phyloP scores from a whole-genome alignment of 2,888 invertebrate species.

The Arenicola marina region DNA sequence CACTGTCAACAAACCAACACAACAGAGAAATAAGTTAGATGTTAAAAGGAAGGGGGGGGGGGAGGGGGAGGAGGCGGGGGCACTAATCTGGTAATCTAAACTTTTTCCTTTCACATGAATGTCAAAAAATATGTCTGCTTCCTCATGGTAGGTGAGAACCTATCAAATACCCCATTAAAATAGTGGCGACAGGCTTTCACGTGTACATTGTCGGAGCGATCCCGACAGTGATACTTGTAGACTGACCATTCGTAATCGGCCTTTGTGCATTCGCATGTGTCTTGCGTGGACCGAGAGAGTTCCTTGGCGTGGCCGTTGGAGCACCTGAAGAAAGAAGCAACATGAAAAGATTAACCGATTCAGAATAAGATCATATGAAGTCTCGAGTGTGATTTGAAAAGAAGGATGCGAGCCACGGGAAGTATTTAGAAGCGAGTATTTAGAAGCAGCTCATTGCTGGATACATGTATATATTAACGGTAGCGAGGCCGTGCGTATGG shows the following conservation, averaged over 20 bases:
- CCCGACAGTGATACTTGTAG: neutral
- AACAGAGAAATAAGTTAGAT: neutral
- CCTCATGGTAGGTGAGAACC: neutral
- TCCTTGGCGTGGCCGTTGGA: slow-evolving; percentile 46
- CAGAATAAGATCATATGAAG: neutral
- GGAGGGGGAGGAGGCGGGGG: too few species aligned
- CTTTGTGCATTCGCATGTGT: slow-evolving; percentile 48
- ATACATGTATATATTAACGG: too few species aligned
- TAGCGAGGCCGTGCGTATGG: too few species aligned
- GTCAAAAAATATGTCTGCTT: too few species aligned
- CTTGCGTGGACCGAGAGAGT: slow-evolving; percentile 15
- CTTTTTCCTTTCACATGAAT: too few species aligned
- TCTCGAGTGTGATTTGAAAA: neutral
- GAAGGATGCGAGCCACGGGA: too few species aligned
- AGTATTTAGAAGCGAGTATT: too few species aligned
- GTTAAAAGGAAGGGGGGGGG: too few species aligned
- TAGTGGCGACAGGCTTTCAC: too few species aligned
- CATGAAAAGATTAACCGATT: neutral
- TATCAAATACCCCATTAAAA: neutral
- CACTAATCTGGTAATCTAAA: too few species aligned
- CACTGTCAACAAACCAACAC: slow-evolving; percentile 40
- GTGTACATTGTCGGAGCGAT: neutral
- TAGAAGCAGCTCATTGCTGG: too few species aligned
- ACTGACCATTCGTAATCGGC: slow-evolving; percentile 60
- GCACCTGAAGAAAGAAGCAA: slow-evolving; percentile 48